These are phyloP conservation scores for Schizopygopsis pylzovi DNA, from an alignment of 2,797 vertebrate species.

Conservation along the genomic window DNA sequence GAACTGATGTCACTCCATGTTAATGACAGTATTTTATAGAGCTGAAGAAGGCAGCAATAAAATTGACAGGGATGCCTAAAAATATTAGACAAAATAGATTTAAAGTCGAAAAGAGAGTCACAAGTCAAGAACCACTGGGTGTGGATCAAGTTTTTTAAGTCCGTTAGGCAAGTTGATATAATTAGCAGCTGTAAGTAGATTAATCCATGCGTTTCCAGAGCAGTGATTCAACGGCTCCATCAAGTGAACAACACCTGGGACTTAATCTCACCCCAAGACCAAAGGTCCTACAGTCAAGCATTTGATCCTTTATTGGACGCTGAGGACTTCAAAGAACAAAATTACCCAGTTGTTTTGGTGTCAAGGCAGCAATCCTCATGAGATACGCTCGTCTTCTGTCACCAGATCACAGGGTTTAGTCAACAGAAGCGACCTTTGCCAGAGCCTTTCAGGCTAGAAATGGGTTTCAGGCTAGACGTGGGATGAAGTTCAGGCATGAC, in stretches of 20 bases:
- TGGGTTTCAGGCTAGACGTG: neutral
- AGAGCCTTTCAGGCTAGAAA: neutral
- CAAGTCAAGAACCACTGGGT: slow-evolving; percentile 9
- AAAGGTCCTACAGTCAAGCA: slow-evolving; percentile 18
- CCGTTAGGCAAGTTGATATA: neutral
- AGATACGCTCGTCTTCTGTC: slow-evolving; percentile 23
- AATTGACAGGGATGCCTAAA: neutral
- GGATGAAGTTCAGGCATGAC: slow-evolving; percentile 26
- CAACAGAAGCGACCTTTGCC: slow-evolving; percentile 17
- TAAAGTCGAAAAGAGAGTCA: neutral
- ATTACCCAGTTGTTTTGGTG: slow-evolving; percentile 49
- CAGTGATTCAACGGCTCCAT: slow-evolving; percentile 20
- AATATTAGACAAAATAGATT: neutral
- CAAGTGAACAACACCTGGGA: slow-evolving; percentile 19
- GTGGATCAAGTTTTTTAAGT: slow-evolving; percentile 13
- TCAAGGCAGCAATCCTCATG: slow-evolving; percentile 32
- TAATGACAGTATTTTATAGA: slow-evolving; percentile 21
- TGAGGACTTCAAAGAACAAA: slow-evolving; percentile 37
- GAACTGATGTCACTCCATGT: neutral
- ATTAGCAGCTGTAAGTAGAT: slow-evolving; percentile 35
- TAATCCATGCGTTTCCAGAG: slow-evolving; percentile 2
- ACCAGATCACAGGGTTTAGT: slow-evolving; percentile 23
- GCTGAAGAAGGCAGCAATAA: neutral
- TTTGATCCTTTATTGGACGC: slow-evolving; percentile 46
- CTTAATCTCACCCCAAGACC: slow-evolving; percentile 19